phyloP scores from a whole-genome alignment of 2,797 vertebrate genomes.

The Hippopotamyrus pictus region DNA sequence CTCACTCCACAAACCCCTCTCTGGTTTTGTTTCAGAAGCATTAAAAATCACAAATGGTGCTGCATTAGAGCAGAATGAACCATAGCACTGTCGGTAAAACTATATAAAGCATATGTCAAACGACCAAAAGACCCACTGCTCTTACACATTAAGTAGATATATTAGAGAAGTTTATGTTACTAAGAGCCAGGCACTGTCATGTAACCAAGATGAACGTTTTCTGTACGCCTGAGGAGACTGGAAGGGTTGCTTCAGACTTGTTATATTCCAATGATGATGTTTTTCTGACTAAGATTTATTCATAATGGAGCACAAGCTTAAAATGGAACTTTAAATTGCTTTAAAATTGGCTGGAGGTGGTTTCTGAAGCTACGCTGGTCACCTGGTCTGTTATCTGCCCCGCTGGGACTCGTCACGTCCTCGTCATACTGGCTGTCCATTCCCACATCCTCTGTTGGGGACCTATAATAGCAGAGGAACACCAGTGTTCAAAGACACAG shows the following conservation, averaged over 20 bases:
- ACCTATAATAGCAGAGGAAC: conserved; percentile 42
- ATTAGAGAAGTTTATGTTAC: background rate
- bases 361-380: conserved; percentile 19
- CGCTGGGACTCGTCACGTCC: conserved; percentile 43
- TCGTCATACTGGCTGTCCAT: conserved; percentile 66
- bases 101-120: background rate
- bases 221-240: background rate
- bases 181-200: background rate
- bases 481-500: background rate
- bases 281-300: background rate
- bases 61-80: background rate
- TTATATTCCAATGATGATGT: background rate
- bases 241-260: background rate
- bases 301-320: background rate
- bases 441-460: conserved; percentile 56
- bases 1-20: background rate
- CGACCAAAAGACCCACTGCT: background rate
- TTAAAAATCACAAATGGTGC: background rate
- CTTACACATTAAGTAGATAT: background rate
- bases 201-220: background rate
- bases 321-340: background rate
- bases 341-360: background rate
- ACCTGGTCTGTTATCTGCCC: conserved; percentile 75
- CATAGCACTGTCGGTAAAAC: background rate
- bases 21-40: background rate